Base-by-base conservation (phyloP, 2,113 vertebrate genomes). In the Corythornis cristatus region DNA sequence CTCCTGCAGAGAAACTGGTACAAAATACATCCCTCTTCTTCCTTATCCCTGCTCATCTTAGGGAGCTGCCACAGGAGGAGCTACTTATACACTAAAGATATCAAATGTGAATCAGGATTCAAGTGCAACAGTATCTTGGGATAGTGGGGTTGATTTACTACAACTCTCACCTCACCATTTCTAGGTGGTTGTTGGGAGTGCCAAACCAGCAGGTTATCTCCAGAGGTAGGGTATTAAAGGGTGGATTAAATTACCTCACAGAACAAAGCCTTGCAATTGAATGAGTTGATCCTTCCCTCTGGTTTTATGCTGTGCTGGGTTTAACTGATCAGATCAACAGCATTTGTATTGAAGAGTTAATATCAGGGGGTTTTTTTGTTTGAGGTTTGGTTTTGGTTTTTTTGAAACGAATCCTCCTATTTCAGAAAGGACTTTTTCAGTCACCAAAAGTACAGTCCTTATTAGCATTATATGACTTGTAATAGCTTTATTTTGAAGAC, bases 101-200 rank as follows among this genome's bases (percentile, higher is more conserved):
- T 92, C 97, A 37, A 45, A 68, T 67, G 89, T 98, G 84, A 96
- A 90, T 29, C 33, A 90, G 92, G 81, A 94, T 40, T 98, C 95
- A 33, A 29, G 35, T 7, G 51, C 90, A 3, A 65, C 86, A 53
- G 87, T 95, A 50, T 98, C 96, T 57, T 90, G 97, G 40, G 72
- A 70, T 21, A 94, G 95, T 62, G 87, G 75, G 40, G 65, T 95
- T 65, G 83, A 97, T 20, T 79, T 97, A 12, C 74, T 98, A 9
- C 53, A 31, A 16, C 74, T 95, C 73, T 98, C 98, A 61, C 97
- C 97, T 15, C 96, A 98, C 96, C 91, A 68, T 46, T 97, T 96
- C 80, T 98, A 97, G 97, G 95, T 97, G 29, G 37, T 61, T 23
- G 73, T 89, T 46, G 95, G 81, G 17, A 97, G 89, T 3, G 95